A percentile compares a stretch with the other conserved stretches of the same genome.
Conservation (phyloP, 1,140 invertebrate species). For the Lucilia cuprina region DNA sequence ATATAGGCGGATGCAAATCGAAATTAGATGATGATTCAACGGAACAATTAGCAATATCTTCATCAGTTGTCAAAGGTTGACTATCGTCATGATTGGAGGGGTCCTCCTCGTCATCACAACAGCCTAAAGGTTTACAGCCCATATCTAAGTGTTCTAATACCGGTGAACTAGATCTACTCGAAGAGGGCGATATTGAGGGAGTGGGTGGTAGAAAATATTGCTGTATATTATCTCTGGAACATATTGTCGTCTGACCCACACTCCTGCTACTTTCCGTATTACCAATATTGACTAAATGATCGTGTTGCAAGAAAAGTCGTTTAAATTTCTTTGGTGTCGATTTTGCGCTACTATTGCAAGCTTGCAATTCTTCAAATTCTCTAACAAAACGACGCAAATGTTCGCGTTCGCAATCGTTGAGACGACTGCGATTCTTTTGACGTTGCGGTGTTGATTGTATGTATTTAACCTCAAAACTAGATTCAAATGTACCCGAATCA, state of each 20-base stretch:
- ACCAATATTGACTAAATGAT: not conserved
- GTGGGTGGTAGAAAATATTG: conserved; percentile 49
- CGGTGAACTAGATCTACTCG: conserved; percentile 2
- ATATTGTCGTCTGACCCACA: conserved; percentile 36
- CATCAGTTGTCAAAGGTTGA: conserved; percentile 47
- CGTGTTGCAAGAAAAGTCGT: not conserved
- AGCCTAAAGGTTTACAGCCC: conserved; percentile 46
- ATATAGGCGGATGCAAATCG: conserved; percentile 56
- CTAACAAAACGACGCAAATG: conserved; percentile 49
- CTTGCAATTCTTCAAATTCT: conserved; percentile 54
- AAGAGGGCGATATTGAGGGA: conserved; percentile 39
- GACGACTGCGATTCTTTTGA: conserved; percentile 47
- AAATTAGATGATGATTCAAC: conserved; percentile 55
- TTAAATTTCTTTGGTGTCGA: conserved; percentile 20
- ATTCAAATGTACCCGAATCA: conserved; percentile 57
- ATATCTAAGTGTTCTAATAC: conserved; percentile 42
- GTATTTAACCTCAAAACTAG: conserved; percentile 58
- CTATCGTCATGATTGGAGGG: conserved; percentile 42
- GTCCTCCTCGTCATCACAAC: conserved; percentile 36
- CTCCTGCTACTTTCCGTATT: conserved; percentile 3
- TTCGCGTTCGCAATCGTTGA: conserved; percentile 58
- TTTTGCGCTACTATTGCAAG: conserved; percentile 18
- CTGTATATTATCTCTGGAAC: conserved; percentile 44
- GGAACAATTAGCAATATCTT: conserved; percentile 49
- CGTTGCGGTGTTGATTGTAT: conserved; percentile 42